Evolutionary conservation across 2,888 invertebrate species (phyloP).

Genomic region (Ophioninae sp.): DNA sequence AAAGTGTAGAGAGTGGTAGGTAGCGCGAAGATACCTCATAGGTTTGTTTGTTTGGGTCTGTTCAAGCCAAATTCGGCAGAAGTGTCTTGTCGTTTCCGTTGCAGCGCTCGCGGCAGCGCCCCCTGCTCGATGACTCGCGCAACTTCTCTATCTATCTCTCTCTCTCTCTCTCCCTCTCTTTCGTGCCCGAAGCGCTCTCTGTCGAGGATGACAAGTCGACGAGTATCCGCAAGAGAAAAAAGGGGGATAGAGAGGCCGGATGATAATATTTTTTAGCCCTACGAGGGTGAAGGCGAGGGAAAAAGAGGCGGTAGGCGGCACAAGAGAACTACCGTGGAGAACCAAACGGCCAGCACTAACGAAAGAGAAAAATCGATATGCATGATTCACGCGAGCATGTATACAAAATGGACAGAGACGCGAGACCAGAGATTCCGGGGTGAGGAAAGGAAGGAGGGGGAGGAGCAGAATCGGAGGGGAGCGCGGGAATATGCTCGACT

Average conservation of each 20-base stretch:
- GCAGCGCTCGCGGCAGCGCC: conserved; percentile 7
- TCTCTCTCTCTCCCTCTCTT: not conserved
- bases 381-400: conserved; percentile 79
- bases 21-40: too few relatives aligned
- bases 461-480: conserved; percentile 61
- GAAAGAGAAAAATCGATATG: conserved; percentile 80
- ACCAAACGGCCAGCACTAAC: conserved; percentile 67
- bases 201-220: conserved; percentile 19
- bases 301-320: conserved; percentile 50
- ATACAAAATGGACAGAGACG: conserved; percentile 20
- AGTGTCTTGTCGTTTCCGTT: too few relatives aligned
- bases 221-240: conserved; percentile 17
- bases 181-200: conserved; percentile 7
- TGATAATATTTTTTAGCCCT: conserved; percentile 23
- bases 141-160: conserved; percentile 10
- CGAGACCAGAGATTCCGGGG: conserved; percentile 54
- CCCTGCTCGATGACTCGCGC: conserved; percentile 29
- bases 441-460: conserved; percentile 53
- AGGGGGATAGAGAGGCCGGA: conserved; percentile 18
- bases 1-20: too few relatives aligned
- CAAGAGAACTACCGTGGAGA: conserved; percentile 44
- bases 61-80: too few relatives aligned
- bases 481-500: conserved; percentile 65
- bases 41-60: too few relatives aligned
- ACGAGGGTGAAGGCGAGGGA: conserved; percentile 33